Evolutionary conservation across 1,140 invertebrate species (phyloP).

Genomic region (Cepaea nemoralis): DNA sequence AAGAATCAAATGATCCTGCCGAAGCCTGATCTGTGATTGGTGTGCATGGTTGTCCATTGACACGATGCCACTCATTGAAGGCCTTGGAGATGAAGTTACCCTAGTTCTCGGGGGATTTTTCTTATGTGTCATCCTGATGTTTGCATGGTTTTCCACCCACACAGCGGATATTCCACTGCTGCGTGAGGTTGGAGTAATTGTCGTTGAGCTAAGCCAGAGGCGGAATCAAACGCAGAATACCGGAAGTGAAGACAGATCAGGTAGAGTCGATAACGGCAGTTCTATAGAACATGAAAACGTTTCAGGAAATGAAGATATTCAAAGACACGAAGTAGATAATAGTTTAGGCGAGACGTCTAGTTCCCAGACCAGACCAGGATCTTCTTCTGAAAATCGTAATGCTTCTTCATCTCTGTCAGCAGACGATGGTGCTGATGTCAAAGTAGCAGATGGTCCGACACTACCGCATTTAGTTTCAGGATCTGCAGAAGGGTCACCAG

Average conservation of each 20-base stretch:
- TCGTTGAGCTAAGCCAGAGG: constrained; percentile 55
- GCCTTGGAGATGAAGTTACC: constrained; percentile 86
- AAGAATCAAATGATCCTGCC: neutral
- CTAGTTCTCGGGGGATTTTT: constrained; percentile 76
- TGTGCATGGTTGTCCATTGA: neutral
- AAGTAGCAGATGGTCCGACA: neutral
- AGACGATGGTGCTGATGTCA: neutral
- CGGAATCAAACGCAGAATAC: constrained; percentile 14
- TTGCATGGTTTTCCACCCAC: constrained; percentile 82
- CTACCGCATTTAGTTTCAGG: neutral
- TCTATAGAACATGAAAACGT: neutral
- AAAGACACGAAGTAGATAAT: neutral
- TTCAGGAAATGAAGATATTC: constrained; percentile 1
- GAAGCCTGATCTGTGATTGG: neutral
- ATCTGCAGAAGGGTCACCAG: neutral
- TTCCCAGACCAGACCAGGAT: neutral
- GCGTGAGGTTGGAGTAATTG: constrained; percentile 51
- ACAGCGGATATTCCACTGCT: constrained; percentile 54
- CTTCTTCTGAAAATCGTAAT: neutral
- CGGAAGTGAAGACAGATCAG: neutral
- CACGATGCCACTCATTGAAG: constrained; percentile 76
- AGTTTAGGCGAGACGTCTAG: neutral
- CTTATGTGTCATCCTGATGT: constrained; percentile 75
- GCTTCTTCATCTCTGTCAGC: neutral
- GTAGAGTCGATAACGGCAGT: neutral